These are phyloP conservation scores for Pedicia rivosa DNA, from an alignment of 2,888 invertebrate species.

Conservation along the genomic window DNA sequence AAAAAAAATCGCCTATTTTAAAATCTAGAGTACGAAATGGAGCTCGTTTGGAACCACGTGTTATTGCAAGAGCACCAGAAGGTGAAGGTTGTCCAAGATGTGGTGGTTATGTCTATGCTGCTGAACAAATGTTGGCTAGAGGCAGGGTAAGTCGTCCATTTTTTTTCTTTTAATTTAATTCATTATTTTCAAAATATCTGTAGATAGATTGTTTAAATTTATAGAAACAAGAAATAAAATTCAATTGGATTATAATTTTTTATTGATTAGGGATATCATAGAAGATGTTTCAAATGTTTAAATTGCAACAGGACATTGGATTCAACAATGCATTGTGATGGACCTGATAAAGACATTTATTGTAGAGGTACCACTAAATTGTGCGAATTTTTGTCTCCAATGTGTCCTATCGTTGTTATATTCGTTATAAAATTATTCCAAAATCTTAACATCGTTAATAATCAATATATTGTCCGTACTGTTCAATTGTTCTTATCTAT, in stretches of 20 bases:
- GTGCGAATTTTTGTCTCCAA: neutral
- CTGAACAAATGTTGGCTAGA: slow-evolving; percentile 83
- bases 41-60: slow-evolving; percentile 47
- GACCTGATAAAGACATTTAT: slow-evolving; percentile 81
- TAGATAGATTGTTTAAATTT: neutral
- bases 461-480: too few species aligned
- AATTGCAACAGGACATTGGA: slow-evolving; percentile 72
- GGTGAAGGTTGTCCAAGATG: slow-evolving; percentile 80
- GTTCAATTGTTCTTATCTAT: too few species aligned
- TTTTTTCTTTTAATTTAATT: slow-evolving; percentile 2
- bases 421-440: too few species aligned
- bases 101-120: slow-evolving; percentile 78
- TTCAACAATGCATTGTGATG: slow-evolving; percentile 82
- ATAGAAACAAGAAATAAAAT: neutral
- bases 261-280: slow-evolving; percentile 62
- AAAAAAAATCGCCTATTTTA: too few species aligned
- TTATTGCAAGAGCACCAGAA: slow-evolving; percentile 65
- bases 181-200: too few species aligned
- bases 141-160: slow-evolving; percentile 53
- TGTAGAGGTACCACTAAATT: slow-evolving; percentile 53
- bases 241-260: neutral
- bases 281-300: slow-evolving; percentile 77
- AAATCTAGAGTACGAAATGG: slow-evolving; percentile 27
- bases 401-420: too few species aligned
- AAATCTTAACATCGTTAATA: too few species aligned